A percentile compares a stretch with the other conserved stretches of the same genome.
These are phyloP conservation scores for Volucella inanis DNA, from an alignment of 2,888 invertebrate genomes.

Conservation along the genomic window DNA sequence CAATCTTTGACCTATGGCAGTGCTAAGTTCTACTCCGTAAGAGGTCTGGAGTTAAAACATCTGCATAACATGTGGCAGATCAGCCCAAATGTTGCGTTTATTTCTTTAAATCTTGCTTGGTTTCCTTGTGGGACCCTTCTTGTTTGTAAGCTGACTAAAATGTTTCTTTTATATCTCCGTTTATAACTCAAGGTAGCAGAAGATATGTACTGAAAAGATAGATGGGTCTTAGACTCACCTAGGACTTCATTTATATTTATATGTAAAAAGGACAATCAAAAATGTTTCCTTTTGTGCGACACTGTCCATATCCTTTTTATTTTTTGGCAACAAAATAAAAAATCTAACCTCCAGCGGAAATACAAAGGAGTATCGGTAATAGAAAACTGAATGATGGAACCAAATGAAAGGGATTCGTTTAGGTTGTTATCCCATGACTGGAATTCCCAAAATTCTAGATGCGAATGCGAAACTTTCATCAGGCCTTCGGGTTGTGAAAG, in stretches of 20 bases:
- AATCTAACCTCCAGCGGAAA: constrained; percentile 29
- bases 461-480: constrained; percentile 24
- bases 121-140: too few species aligned
- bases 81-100: too few species aligned
- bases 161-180: too few species aligned
- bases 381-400: constrained; percentile 45
- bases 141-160: too few species aligned
- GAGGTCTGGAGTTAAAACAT: too few species aligned
- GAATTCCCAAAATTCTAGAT: constrained; percentile 7
- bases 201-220: too few species aligned
- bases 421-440: constrained; percentile 17
- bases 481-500: not conserved
- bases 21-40: too few species aligned
- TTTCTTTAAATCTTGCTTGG: too few species aligned
- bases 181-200: too few species aligned
- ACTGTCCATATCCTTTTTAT: not conserved
- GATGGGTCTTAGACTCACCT: not conserved
- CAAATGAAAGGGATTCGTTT: constrained; percentile 58
- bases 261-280: constrained; percentile 3
- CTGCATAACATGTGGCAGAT: too few species aligned
- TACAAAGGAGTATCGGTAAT: constrained; percentile 31
- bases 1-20: too few species aligned
- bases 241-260: constrained; percentile 6
- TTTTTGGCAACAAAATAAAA: not conserved
- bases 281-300: constrained; percentile 30